phyloP scores from a whole-genome alignment of 2,888 invertebrate species.

The Drosophila rellima region DNA sequence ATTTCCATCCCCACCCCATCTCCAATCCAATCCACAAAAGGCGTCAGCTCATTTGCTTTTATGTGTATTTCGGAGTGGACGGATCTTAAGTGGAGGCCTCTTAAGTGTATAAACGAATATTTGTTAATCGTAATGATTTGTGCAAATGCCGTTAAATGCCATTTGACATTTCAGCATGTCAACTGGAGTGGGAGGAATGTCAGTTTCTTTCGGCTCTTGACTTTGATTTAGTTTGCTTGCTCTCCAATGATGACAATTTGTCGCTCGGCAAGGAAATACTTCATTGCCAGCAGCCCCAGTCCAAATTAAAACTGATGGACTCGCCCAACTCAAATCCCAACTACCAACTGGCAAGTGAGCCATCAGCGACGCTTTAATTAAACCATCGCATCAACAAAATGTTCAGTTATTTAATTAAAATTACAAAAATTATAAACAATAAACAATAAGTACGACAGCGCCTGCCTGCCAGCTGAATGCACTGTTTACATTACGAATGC shows the following conservation, averaged over 20 bases:
- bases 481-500: slow-evolving; percentile 67
- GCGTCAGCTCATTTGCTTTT: slow-evolving; percentile 53
- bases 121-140: slow-evolving; percentile 81
- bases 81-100: slow-evolving; percentile 27
- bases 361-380: slow-evolving; percentile 63
- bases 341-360: slow-evolving; percentile 68
- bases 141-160: slow-evolving; percentile 74
- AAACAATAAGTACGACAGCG: slow-evolving; percentile 44
- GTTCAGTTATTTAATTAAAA: slow-evolving; percentile 75
- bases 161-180: slow-evolving; percentile 70
- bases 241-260: slow-evolving; percentile 31
- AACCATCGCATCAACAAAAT: slow-evolving; percentile 39
- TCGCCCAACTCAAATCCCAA: slow-evolving; percentile 13
- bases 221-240: slow-evolving; percentile 45
- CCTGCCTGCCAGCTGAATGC: slow-evolving; percentile 45
- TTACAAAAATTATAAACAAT: slow-evolving; percentile 80
- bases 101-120: slow-evolving; percentile 47
- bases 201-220: slow-evolving; percentile 45
- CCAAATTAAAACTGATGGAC: slow-evolving; percentile 65
- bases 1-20: background rate
- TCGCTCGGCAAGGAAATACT: slow-evolving; percentile 53
- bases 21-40: slow-evolving; percentile 3
- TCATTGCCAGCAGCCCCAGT: slow-evolving; percentile 44
- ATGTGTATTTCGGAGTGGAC: slow-evolving; percentile 20
- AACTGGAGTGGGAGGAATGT: slow-evolving; percentile 21